Evolutionary conservation across 2,888 invertebrate species (phyloP).

Genomic region (Oasisia sp.): DNA sequence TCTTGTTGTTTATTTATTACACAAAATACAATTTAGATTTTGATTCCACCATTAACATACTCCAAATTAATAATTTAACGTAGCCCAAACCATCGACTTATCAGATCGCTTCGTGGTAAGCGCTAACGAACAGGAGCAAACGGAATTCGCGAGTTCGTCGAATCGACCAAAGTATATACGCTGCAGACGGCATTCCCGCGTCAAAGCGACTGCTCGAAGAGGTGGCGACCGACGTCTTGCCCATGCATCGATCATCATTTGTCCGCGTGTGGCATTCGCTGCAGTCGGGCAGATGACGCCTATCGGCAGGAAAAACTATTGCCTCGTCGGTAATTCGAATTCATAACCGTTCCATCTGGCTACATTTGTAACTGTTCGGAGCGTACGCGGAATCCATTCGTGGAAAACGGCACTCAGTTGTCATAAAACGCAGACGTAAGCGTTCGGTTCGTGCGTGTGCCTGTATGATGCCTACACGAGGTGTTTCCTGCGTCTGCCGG

Average conservation of each 20-base stretch:
- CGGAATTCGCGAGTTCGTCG: neutral
- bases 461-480: neutral
- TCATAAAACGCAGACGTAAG: neutral
- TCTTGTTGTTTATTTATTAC: too few relatives aligned
- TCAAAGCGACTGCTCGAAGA: neutral
- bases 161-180: neutral
- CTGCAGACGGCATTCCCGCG: neutral
- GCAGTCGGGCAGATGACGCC: neutral
- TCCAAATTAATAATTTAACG: neutral
- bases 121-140: neutral
- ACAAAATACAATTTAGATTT: too few relatives aligned
- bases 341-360: neutral
- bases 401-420: neutral
- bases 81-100: neutral
- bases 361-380: neutral
- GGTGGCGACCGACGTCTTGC: neutral
- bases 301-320: neutral
- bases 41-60: neutral
- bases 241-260: neutral
- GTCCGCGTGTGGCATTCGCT: neutral
- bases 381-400: neutral
- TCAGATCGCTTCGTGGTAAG: neutral
- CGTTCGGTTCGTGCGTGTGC: neutral
- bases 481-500: neutral
- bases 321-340: slow-evolving; percentile 2